Base-by-base conservation (phyloP, 2,113 vertebrate genomes). In the Pollachius pollachius region DNA sequence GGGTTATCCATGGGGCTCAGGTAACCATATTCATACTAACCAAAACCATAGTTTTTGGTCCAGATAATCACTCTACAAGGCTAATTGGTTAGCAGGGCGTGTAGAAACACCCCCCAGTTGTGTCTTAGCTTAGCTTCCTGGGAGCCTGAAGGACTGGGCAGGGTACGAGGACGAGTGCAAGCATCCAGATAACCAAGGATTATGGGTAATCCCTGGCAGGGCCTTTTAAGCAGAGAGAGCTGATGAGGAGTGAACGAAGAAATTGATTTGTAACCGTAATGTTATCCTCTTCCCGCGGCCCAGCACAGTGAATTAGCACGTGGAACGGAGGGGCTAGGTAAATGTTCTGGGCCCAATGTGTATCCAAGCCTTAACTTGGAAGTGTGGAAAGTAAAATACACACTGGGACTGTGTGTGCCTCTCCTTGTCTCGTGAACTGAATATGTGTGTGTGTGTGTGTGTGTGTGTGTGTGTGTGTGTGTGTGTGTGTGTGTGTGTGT, bases 221-320 rank as follows among this genome's bases (percentile, higher is more conserved):
- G 66, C 27, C 64, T 82, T 78, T 71, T 74, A 65, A 62, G 68
- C 73, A 57, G 71, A 76, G 72, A 70, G 69, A 56, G 74, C 68
- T 73, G 74, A 77, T 57, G 41, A 52, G 27, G 68, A 75, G 71
- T 59, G 71, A 19, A 48, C 41, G 41, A 74, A 70, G 41, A 65
- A 84, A 83, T 79, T 72, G 71, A 83, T 85, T 80, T 74, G 81
- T 81, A 77, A 81, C 77, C 72, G 73, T 74, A 73, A 78, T 80
- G 74, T 74, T 13, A 25, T 62, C 61, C 71, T 56, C 25, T 62
- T 73, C 70, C 65, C 63, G 52, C 15, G 62, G 65, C 75, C 68
- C 71, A 65, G 61, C 18, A 63, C 67, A 34, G 71, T 60, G 73
- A 54, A 69, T 74, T 78, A 69, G 68, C 75, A 60, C 57, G 68